Conservation (phyloP, 2,113 vertebrate genomes). For the Clinocottus analis region DNA sequence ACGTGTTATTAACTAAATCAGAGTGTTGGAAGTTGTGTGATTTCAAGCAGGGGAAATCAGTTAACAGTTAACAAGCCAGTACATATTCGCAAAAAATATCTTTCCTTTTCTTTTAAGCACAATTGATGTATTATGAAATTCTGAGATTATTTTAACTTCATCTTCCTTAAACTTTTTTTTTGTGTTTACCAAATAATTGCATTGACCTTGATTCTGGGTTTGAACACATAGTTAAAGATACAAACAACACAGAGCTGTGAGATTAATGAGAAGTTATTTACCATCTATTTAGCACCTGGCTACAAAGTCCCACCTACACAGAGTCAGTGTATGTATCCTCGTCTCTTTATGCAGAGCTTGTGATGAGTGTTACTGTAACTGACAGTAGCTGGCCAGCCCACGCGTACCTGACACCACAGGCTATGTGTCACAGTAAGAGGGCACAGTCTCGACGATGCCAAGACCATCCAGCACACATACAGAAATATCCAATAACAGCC, state of each 20-base stretch:
- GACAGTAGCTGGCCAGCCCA: constrained; percentile 69
- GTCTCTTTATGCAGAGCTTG: constrained; percentile 58
- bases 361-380: constrained; percentile 60
- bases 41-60: constrained; percentile 4
- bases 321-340: constrained; percentile 44
- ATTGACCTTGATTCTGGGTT: constrained; percentile 4
- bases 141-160: background rate
- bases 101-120: constrained; percentile 1
- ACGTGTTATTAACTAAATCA: constrained; percentile 29
- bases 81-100: background rate
- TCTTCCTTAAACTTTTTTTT: background rate
- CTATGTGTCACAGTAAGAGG: constrained; percentile 66
- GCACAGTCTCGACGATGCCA: constrained; percentile 58
- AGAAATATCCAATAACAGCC: constrained; percentile 49
- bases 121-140: background rate
- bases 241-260: constrained; percentile 34
- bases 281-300: constrained; percentile 56
- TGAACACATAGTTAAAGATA: constrained; percentile 20
- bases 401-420: constrained; percentile 68
- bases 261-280: constrained; percentile 55
- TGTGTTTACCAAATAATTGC: constrained; percentile 1
- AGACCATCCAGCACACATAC: constrained; percentile 50
- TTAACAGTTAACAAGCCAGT: background rate
- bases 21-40: constrained; percentile 2
- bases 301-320: constrained; percentile 59